These are phyloP conservation scores for Trachelus iudaicus DNA, from an alignment of 2,888 invertebrate genomes.

Conservation along the genomic window DNA sequence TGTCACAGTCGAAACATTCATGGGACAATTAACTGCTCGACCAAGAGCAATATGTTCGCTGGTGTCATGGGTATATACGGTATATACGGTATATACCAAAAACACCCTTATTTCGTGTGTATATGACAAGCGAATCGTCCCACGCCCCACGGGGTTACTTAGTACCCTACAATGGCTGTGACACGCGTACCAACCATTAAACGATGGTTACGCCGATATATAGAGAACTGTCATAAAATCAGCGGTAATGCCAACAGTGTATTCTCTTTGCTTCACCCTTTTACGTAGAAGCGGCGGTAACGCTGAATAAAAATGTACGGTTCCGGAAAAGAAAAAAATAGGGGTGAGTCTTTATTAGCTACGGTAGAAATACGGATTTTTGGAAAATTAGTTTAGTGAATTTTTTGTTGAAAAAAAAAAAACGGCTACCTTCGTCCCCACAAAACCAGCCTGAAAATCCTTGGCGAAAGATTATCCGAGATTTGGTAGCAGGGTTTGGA, in stretches of 20 bases:
- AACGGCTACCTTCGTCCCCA: neutral
- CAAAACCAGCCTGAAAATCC: neutral
- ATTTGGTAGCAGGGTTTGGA: slow-evolving; percentile 30
- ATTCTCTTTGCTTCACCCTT: neutral
- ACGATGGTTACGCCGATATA: slow-evolving; percentile 37
- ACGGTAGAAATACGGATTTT: neutral
- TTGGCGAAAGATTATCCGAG: slow-evolving; percentile 10
- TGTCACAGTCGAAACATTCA: neutral
- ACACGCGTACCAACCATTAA: slow-evolving; percentile 45
- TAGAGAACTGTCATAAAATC: slow-evolving; percentile 16
- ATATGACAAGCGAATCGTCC: slow-evolving; percentile 32
- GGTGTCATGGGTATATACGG: neutral
- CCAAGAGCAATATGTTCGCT: slow-evolving; percentile 5
- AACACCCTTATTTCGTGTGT: slow-evolving; percentile 40
- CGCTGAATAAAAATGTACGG: neutral
- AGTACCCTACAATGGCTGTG: slow-evolving; percentile 36
- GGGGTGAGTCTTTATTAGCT: neutral
- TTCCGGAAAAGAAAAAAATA: neutral
- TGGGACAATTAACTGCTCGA: neutral
- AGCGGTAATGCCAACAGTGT: slow-evolving; percentile 4
- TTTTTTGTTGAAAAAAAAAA: neutral
- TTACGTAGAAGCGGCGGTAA: neutral
- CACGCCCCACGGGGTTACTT: slow-evolving; percentile 44
- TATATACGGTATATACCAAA: neutral
- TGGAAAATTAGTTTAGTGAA: neutral